phyloP scores from a whole-genome alignment of 2,888 invertebrate genomes.

The Endotricha flammealis region DNA sequence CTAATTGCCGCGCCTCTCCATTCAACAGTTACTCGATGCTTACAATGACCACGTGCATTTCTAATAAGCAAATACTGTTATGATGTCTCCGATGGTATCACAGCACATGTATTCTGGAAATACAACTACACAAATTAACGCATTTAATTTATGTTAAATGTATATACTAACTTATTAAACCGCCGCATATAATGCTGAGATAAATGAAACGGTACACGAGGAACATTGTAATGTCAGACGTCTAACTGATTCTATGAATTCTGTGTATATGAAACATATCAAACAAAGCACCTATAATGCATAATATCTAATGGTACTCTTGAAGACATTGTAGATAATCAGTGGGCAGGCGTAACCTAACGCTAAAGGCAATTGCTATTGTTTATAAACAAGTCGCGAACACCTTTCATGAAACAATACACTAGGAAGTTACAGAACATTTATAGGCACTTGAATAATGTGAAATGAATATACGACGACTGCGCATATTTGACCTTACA shows the following conservation, averaged over 20 bases:
- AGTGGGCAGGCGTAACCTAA: slow-evolving; percentile 54
- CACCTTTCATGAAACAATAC: slow-evolving; percentile 55
- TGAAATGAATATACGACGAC: slow-evolving; percentile 15
- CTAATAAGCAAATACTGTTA: slow-evolving; percentile 39
- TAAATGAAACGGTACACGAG: neutral
- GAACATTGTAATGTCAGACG: neutral
- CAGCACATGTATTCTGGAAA: slow-evolving; percentile 4
- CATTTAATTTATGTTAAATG: slow-evolving; percentile 22
- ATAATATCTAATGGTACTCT: slow-evolving; percentile 26
- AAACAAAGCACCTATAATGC: neutral
- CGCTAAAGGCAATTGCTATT: slow-evolving; percentile 62
- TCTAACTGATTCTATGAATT: slow-evolving; percentile 7
- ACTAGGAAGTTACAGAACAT: slow-evolving; percentile 50
- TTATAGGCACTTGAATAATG: slow-evolving; percentile 26
- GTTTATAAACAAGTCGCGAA: slow-evolving; percentile 58
- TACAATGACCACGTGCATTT: slow-evolving; percentile 51
- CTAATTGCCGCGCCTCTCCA: slow-evolving; percentile 70
- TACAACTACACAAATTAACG: neutral
- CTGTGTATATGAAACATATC: neutral
- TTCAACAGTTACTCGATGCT: slow-evolving; percentile 55
- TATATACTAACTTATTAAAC: too few relatives aligned
- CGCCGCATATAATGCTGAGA: neutral
- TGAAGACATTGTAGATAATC: slow-evolving; percentile 40
- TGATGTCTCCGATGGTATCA: slow-evolving; percentile 32
- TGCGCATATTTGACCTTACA: slow-evolving; percentile 26